phyloP scores from a whole-genome alignment of 2,888 invertebrate species.

The Erannis defoliaria region DNA sequence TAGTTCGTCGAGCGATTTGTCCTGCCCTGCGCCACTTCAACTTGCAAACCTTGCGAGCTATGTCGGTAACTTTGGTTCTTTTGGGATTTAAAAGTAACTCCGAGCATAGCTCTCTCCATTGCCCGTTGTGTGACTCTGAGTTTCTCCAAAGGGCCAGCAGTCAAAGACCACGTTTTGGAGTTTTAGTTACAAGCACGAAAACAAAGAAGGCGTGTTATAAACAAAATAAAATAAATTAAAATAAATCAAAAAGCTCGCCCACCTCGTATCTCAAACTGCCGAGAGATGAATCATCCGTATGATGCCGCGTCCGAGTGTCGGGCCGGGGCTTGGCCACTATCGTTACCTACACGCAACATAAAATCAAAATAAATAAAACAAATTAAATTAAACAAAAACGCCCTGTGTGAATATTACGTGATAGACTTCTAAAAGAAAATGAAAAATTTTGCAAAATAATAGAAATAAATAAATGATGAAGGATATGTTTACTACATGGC shows the following conservation, averaged over 20 bases:
- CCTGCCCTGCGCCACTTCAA: too few species aligned
- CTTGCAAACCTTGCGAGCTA: too few species aligned
- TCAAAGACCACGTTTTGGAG: neutral
- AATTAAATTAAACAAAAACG: slow-evolving; percentile 38
- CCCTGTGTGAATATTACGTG: slow-evolving; percentile 16
- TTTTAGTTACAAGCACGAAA: neutral
- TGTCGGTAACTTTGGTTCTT: too few species aligned
- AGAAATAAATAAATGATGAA: too few species aligned
- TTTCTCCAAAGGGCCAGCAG: too few species aligned
- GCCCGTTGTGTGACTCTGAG: too few species aligned
- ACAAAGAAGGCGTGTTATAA: neutral
- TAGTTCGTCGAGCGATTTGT: too few species aligned
- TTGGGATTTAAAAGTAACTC: too few species aligned
- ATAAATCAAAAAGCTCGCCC: slow-evolving; percentile 48
- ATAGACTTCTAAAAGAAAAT: neutral
- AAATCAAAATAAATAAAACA: slow-evolving; percentile 43
- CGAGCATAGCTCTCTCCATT: too few species aligned
- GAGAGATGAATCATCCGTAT: slow-evolving; percentile 90
- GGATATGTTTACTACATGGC: too few species aligned
- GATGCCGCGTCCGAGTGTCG: slow-evolving; percentile 86
- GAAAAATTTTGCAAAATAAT: neutral
- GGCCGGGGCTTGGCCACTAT: slow-evolving; percentile 69
- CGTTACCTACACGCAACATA: slow-evolving; percentile 68
- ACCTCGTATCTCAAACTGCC: slow-evolving; percentile 91
- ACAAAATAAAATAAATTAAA: slow-evolving; percentile 6